Percentiles rank a stretch among this genome's conserved stretches.
Conservation (phyloP, 2,888 invertebrate species). For the Lumbricus terrestris region DNA sequence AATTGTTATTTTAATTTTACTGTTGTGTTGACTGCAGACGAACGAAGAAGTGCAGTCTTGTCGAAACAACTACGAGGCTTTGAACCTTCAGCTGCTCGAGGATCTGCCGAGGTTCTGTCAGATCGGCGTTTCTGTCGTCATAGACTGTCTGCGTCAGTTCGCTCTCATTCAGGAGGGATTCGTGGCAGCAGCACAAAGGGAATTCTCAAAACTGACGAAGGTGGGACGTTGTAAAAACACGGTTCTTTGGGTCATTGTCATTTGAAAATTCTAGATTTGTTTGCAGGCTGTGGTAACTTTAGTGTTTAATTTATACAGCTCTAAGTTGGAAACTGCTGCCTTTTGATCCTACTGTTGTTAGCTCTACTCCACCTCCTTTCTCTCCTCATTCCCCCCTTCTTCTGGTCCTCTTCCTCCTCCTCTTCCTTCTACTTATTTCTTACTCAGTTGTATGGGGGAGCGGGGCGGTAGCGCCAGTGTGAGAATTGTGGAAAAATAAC, state of each 20-base stretch:
- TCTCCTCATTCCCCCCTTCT: not conserved
- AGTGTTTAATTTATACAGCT: not conserved
- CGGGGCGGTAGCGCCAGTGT: too few relatives aligned
- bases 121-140: slow-evolving; percentile 61
- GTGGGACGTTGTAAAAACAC: not conserved
- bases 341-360: not conserved
- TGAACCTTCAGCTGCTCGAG: slow-evolving; percentile 66
- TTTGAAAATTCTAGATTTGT: not conserved
- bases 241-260: too few relatives aligned
- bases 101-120: slow-evolving; percentile 65
- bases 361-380: not conserved
- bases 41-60: slow-evolving; percentile 62
- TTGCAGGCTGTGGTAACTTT: not conserved
- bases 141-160: slow-evolving; percentile 63
- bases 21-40: slow-evolving; percentile 49
- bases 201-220: slow-evolving; percentile 27
- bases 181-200: slow-evolving; percentile 43
- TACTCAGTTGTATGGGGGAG: too few relatives aligned
- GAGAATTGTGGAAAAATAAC: too few relatives aligned
- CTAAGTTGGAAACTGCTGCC: too few relatives aligned
- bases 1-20: not conserved
- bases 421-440: not conserved
- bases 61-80: slow-evolving; percentile 65
- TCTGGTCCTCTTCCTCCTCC: too few relatives aligned
- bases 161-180: slow-evolving; percentile 60